Evolutionary conservation across 2,113 vertebrate species (phyloP), one percentile per base, ranked within the genome.

Genomic region (Phasianus colchicus): DNA sequence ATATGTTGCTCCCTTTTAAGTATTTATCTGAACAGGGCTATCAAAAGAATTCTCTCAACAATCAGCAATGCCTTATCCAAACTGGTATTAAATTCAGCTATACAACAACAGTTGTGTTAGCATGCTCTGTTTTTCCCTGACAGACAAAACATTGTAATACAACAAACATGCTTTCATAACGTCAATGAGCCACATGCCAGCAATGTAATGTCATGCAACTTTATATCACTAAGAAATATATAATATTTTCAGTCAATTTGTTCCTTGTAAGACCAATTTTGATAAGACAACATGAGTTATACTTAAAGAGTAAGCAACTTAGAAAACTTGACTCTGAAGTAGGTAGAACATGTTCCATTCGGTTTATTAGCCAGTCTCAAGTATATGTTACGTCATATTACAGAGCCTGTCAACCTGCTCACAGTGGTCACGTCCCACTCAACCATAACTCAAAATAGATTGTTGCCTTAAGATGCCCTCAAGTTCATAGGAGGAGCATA

Each of bases 101-200:
- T 25, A 61, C 60, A 3, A 24, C 25, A 77, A 36, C 20, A 11
- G 36, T 24, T 84, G 52, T 13, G 18, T 66, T 27, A 72, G 34
- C 10, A 45, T n/a, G 30, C 57, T 27, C 80, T 36, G 32, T 58
- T 65, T 24, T 4, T 74, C 22, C 25, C 45, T 54, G 40, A 57
- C 24, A 30, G 38, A 30, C 13, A 54, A 54, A 70, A 11, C 9
- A 80, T 30, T 17, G 24, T 30, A 29, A 17, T 24, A 63, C 15
- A 5, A 19, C 34, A 67, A 91, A 60, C 3, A 4, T 15, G 5
- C 4, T 71, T 86, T 54, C 50, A 71, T 40, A 63, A 10, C 43
- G 6, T 0, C 0, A 47, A 0, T 22, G 12, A 80, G 40, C 22
- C 75, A 52, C 50, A 50, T n/a, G 47, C 25, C 65, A 89, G 15